Evolutionary conservation across 2,113 vertebrate species (phyloP), one percentile per base, ranked within the genome.

Genomic region (Rhynchomys soricoides): DNA sequence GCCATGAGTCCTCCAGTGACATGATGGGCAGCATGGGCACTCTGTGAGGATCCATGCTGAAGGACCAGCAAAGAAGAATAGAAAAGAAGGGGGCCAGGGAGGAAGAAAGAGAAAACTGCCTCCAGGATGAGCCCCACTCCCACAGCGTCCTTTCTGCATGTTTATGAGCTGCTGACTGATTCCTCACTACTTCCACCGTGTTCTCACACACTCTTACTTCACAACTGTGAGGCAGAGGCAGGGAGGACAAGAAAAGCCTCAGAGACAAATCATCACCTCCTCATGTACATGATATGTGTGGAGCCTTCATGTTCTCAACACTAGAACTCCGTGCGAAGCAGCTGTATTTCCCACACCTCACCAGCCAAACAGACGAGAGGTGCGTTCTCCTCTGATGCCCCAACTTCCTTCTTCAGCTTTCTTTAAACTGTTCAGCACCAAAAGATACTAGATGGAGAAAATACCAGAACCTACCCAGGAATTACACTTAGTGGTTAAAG

Each of bases 381-480:
- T 24, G 55, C 52, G 29, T 71, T 26, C 92, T 95, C 62, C 64
- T 64, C 71, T 94, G 66, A 6, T 74, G 93, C 22, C 17, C 6
- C 71, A 89, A 19, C 43, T 97, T 95, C 79, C 43, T 22, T 57
- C 50, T 94, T 10, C n/a, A 48, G 86, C 19, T 77, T 90, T 24
- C 26, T 82, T 81, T 90, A 57, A 75, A 10, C 68, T 21, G 26
- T 3, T 59, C 19, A 7, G 9, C 59, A 59, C 85, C n/a, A 86
- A 86, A 50, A 64, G 66, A 64, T 0, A 8, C 15, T 75, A 37
- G 59, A 90, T 45, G 71, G 24, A 59, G 64, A 74, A 82, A 57
- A n/a, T 64, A 29, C 74, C 52, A 89, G 79, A 77, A 90, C 71
- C 10, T 74, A 55, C 22, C 70, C 1, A 34, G 45, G 34, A 68